Evolutionary conservation across 2,888 invertebrate genomes (phyloP), one percentile per base, ranked within the genome.

Genomic region (Dione juno): DNA sequence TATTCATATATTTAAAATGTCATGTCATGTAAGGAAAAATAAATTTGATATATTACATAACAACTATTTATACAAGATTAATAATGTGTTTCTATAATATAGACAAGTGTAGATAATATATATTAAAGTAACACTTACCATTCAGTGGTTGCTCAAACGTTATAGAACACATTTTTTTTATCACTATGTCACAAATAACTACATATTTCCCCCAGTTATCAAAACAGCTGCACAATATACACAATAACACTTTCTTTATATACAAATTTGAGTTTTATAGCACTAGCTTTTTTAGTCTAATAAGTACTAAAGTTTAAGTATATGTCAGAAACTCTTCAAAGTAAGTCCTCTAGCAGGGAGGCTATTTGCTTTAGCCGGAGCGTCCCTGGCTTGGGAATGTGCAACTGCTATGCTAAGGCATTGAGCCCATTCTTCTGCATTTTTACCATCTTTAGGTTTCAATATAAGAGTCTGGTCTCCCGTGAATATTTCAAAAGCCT

Each of bases 401-500:
- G 98, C 98, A 13, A 98, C 97, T 6, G 98, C 98, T 75, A 98
- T 97, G 83, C 97, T 98, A 74, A 98, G 94, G 88, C 97, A 98
- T 88, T 98, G 98, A 58, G 98, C 97, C 98, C 99, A 99, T 87
- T 98, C 97, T 89, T 98, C 98, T 0, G 98, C 98, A 87, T 98
- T 97, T 89, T 97, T 97, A 57, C 97, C 97, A 85, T 98, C 98
- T 88, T 97, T 98, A 9, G 98, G 98, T 92, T 99, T 98, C 78
- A 99, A 94, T 81, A 98, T 97, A 77, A 98, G 95, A 11, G 97
- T 97, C 88, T 97, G 97, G 88, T 98, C 97, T 66, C 96, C 96
- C 0, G 98, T 98, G 93, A 98, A 99, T 80, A 99, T 98, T 94
- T 99, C 98, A 93, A 99, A 99, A 0, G 98, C 98, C 87, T 98